phyloP scores from a whole-genome alignment of 2,888 invertebrate genomes.

The Lithophane semibrunnea region DNA sequence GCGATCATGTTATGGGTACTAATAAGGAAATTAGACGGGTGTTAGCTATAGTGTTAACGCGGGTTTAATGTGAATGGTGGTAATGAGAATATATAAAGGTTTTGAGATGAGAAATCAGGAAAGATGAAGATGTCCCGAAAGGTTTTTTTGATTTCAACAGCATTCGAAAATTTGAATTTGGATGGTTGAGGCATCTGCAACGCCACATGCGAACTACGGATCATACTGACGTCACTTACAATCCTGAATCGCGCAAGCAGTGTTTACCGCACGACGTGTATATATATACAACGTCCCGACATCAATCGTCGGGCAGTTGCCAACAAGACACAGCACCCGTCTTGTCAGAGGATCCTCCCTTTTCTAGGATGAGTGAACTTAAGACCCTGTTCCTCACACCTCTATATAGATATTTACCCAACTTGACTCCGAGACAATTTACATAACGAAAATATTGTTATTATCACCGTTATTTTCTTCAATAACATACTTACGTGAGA shows the following conservation, averaged over 20 bases:
- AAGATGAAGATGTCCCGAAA: neutral
- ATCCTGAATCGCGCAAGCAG: no score
- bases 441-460: constrained; percentile 11
- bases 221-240: no score
- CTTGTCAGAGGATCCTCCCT: no score
- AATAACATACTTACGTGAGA: constrained; percentile 17
- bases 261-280: no score
- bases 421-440: neutral
- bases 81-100: neutral
- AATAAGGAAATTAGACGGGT: neutral
- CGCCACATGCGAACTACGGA: no score
- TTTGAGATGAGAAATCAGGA: neutral
- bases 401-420: neutral
- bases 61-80: neutral
- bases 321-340: no score
- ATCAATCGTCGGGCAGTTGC: no score
- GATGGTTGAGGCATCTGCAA: no score
- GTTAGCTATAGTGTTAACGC: constrained; percentile 1
- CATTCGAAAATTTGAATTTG: neutral
- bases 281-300: no score
- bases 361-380: no score
- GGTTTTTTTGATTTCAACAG: neutral
- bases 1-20: constrained; percentile 31
- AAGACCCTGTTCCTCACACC: no score
- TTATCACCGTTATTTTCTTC: constrained; percentile 12